Evolutionary conservation across 2,888 invertebrate species (phyloP), one percentile per base, ranked within the genome.

Genomic region (Rhimphoctona megacephalus): DNA sequence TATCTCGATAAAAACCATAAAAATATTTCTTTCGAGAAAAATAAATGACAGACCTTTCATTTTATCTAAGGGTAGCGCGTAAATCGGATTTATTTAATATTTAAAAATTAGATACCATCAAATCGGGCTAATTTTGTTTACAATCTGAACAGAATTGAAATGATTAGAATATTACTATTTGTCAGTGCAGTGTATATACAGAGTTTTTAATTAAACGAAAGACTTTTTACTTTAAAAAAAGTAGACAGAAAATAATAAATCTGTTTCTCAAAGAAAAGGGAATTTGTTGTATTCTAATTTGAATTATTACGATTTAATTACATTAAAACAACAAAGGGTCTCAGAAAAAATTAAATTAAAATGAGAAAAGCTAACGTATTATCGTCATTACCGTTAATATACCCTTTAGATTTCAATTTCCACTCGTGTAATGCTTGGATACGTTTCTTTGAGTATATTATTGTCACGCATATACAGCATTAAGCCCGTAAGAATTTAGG

Each of bases 401-500:
- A n/a, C 7, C 43, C 4, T 57, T 57, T 3, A 52, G 54, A n/a
- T 36, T n/a, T 78, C 66, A 49, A 72, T 72, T 72, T 61, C 11
- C 17, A 43, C 52, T 64, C 52, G 19, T 49, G 72, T 36, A 11
- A 72, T 49, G n/a, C 79, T 46, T 1, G 17, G 54, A 33, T 52
- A 70, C 77, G 54, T 54, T 19, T 43, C 72, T 64, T 39, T 39
- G 9, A 30, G 49, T 54, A 74, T 69, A 78, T 74, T 11, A 77
- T 73, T 39, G 73, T 82, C 72, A 67, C n/a, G 61, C 49, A 80
- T 49, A 70, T 64, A 30, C 54, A 43, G 39, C 49, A 39, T 39
- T 61, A 43, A 73, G 52, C 77, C 76, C 25, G 57, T 46, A 78
- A 74, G 69, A 79, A 86, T 83, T 66, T 54, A 76, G 79, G 80